phyloP scores from a whole-genome alignment of 2,888 invertebrate species.

The Macrosoma leucophasiata region DNA sequence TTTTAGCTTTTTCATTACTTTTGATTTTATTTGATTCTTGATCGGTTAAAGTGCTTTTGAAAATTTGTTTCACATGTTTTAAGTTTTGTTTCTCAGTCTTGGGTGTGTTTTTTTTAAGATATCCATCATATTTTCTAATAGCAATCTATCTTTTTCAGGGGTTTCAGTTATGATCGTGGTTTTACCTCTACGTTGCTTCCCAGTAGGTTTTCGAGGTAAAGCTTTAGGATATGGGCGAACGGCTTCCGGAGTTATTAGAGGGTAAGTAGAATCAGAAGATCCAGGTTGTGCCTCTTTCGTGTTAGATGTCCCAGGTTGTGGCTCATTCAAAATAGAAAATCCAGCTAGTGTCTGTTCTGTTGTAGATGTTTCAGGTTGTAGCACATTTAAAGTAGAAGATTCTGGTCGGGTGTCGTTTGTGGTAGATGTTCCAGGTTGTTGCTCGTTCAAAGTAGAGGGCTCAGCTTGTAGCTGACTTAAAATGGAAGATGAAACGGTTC shows the following conservation, averaged over 20 bases:
- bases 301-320: conserved; percentile 9
- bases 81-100: conserved; percentile 7
- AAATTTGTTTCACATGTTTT: conserved; percentile 1
- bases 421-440: no score
- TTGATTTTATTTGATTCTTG: conserved; percentile 6
- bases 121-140: conserved; percentile 1
- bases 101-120: conserved; percentile 6
- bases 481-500: conserved; percentile 5
- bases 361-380: no score
- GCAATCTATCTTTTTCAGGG: conserved; percentile 12
- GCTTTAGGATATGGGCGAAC: conserved; percentile 17
- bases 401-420: no score
- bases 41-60: conserved; percentile 3
- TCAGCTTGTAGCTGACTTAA: no score
- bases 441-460: no score
- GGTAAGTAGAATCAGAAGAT: conserved; percentile 8
- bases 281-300: no score
- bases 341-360: no score
- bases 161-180: conserved; percentile 18
- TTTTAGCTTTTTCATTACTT: conserved; percentile 8
- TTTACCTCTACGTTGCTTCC: conserved; percentile 16
- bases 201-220: conserved; percentile 15
- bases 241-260: conserved; percentile 14
- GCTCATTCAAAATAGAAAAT: conserved; percentile 11
- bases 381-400: no score